Percentiles rank a stretch among this genome's conserved stretches.
Evolutionary conservation across 1,140 invertebrate genomes (phyloP).

Genomic region (Drosophila albomicans): DNA sequence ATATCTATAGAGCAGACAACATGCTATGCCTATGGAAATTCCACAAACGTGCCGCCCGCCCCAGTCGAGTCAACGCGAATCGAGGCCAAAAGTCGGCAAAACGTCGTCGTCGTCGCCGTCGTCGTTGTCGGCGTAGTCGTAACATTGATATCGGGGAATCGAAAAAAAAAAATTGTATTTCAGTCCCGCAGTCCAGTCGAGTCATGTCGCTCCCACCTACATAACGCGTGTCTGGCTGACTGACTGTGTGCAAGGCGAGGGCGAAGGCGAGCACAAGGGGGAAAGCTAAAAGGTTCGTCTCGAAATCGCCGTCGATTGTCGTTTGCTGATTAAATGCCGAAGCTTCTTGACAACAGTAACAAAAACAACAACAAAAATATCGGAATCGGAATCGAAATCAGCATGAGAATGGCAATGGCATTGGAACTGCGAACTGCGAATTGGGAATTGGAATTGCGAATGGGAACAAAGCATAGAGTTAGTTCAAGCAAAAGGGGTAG

Average conservation of each 20-base stretch:
- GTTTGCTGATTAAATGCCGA: conserved; percentile 49
- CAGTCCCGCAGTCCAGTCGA: conserved; percentile 9
- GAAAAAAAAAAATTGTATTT: background rate
- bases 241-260: background rate
- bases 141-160: conserved; percentile 18
- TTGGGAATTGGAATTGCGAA: background rate
- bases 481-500: background rate
- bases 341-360: conserved; percentile 49
- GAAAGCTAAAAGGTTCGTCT: conserved; percentile 5
- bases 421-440: background rate
- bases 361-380: conserved; percentile 10
- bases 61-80: conserved; percentile 2
- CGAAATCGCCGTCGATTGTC: conserved; percentile 33
- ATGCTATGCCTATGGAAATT: conserved; percentile 23
- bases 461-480: background rate
- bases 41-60: conserved; percentile 23
- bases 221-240: conserved; percentile 21
- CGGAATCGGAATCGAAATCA: conserved; percentile 9
- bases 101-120: background rate
- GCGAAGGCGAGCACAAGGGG: background rate
- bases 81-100: conserved; percentile 39
- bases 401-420: conserved; percentile 1
- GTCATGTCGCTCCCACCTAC: conserved; percentile 26
- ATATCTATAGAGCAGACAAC: background rate
- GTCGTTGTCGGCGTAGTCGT: background rate